Conservation (phyloP, 2,888 invertebrate species). For the Leptura quadrifasciata region DNA sequence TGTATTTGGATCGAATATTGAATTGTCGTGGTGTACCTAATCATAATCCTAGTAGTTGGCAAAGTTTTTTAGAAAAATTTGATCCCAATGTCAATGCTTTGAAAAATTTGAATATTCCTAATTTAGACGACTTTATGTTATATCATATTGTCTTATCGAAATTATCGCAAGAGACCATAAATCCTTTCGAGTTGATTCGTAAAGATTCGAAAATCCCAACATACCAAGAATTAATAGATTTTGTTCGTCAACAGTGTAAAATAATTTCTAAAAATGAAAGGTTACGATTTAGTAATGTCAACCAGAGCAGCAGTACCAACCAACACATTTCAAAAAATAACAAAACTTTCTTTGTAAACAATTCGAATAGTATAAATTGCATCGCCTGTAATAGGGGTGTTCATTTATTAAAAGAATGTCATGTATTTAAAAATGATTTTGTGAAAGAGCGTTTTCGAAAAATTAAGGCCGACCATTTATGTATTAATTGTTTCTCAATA, state of each 20-base stretch:
- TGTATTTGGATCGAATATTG: slow-evolving; percentile 12
- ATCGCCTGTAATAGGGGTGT: slow-evolving; percentile 21
- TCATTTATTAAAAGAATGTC: slow-evolving; percentile 37
- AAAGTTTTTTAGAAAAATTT: slow-evolving; percentile 29
- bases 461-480: slow-evolving; percentile 21
- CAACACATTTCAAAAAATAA: not conserved
- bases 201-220: not conserved
- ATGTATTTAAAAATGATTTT: slow-evolving; percentile 10
- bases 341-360: slow-evolving; percentile 20
- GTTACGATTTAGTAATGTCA: not conserved
- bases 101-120: slow-evolving; percentile 20
- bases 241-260: slow-evolving; percentile 14
- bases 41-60: slow-evolving; percentile 13
- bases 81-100: slow-evolving; percentile 27
- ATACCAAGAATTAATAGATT: slow-evolving; percentile 1
- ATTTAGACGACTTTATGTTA: slow-evolving; percentile 29
- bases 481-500: slow-evolving; percentile 32
- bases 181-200: slow-evolving; percentile 26
- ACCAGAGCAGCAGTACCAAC: not conserved
- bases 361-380: slow-evolving; percentile 30
- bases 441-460: not conserved
- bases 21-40: not conserved
- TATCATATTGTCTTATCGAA: slow-evolving; percentile 15
- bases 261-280: slow-evolving; percentile 24
- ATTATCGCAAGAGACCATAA: slow-evolving; percentile 26